Evolutionary conservation across 2,888 invertebrate genomes (phyloP).

Genomic region (Stomorhina lunata): DNA sequence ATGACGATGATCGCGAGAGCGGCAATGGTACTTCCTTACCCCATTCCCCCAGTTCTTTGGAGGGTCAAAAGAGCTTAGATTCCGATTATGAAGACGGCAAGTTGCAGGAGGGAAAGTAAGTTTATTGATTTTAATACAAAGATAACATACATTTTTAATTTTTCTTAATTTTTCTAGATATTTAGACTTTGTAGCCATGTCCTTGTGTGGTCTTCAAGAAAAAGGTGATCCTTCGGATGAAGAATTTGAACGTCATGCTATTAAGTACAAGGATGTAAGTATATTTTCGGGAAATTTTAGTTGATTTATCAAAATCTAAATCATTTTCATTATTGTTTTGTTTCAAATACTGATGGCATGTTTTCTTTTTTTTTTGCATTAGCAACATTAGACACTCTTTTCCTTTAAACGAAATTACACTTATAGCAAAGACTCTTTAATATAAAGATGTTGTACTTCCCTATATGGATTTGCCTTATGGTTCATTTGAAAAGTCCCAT

Average conservation of each 20-base stretch:
- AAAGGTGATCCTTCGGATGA: conserved; percentile 82
- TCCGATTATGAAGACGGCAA: conserved; percentile 91
- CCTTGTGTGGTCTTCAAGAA: conserved; percentile 87
- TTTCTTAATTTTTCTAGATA: conserved; percentile 73
- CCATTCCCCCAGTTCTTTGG: conserved; percentile 94
- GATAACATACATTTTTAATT: background rate
- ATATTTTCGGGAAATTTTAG: background rate
- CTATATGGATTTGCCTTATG: background rate
- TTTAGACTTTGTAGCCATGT: conserved; percentile 85
- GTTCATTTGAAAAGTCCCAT: too few relatives aligned
- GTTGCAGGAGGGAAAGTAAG: conserved; percentile 80
- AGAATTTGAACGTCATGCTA: conserved; percentile 83
- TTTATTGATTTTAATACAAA: conserved; percentile 63
- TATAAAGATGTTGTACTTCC: too few relatives aligned
- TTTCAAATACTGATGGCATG: conserved; percentile 26
- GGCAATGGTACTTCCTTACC: conserved; percentile 97
- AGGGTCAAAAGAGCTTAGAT: conserved; percentile 88
- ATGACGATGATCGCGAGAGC: conserved; percentile 96
- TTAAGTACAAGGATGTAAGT: conserved; percentile 81
- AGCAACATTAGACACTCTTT: background rate
- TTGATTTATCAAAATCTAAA: background rate
- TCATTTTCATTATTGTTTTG: conserved; percentile 10
- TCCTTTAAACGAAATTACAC: background rate
- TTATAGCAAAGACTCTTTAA: too few relatives aligned
- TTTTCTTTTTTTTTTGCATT: conserved; percentile 27